Percentiles rank a stretch among this genome's conserved stretches.
Conservation (phyloP, 1,140 invertebrate genomes). For the Lordiphosa clarofinis region DNA sequence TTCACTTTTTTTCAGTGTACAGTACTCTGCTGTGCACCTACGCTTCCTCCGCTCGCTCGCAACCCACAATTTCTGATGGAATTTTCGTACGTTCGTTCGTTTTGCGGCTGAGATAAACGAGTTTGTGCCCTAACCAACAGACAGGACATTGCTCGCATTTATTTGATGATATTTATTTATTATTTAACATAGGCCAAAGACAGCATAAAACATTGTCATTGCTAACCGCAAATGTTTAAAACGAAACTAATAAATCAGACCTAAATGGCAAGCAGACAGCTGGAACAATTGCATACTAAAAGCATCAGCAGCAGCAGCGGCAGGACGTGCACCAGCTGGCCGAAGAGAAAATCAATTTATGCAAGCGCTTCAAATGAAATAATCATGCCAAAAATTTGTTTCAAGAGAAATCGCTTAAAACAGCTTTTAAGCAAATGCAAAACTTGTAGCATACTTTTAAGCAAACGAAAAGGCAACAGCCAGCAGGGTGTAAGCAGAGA, state of each 20-base stretch:
- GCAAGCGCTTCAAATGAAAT: slow-evolving; percentile 23
- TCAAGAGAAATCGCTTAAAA: slow-evolving; percentile 31
- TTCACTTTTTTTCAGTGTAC: no score
- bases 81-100: slow-evolving; percentile 5
- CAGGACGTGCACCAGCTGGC: slow-evolving; percentile 20
- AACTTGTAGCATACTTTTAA: slow-evolving; percentile 58
- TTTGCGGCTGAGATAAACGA: no score
- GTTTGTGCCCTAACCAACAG: no score
- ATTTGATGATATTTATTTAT: slow-evolving; percentile 18
- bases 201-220: slow-evolving; percentile 8
- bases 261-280: slow-evolving; percentile 8
- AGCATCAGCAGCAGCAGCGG: background rate
- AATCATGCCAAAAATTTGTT: slow-evolving; percentile 13
- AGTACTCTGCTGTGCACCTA: no score
- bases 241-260: slow-evolving; percentile 53
- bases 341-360: slow-evolving; percentile 42
- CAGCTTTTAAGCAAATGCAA: slow-evolving; percentile 55
- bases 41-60: no score
- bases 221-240: slow-evolving; percentile 46
- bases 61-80: slow-evolving; percentile 6
- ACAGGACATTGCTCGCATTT: slow-evolving; percentile 6
- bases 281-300: background rate
- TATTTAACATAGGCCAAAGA: slow-evolving; percentile 16
- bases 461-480: slow-evolving; percentile 5
- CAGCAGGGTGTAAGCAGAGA: slow-evolving; percentile 2